phyloP scores from a whole-genome alignment of 2,113 vertebrate genomes.

The Erythrolamprus reginae region DNA sequence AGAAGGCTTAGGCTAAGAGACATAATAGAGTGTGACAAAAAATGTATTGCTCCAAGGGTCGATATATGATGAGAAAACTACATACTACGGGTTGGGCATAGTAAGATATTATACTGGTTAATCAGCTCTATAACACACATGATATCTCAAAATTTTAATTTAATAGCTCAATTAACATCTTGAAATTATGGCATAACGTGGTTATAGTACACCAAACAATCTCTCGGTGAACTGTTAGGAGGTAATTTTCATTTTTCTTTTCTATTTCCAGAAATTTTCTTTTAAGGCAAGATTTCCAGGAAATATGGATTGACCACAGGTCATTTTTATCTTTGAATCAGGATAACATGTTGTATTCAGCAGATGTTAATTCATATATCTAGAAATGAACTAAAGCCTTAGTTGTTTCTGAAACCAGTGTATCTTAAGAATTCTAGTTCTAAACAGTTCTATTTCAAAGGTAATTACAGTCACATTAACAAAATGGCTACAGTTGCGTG shows the following conservation, averaged over 20 bases:
- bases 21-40: not conserved
- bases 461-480: not conserved
- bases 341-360: not conserved
- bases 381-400: not conserved
- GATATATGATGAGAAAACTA: not conserved
- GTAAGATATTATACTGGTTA: not conserved
- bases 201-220: not conserved
- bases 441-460: not conserved
- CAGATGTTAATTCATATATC: not conserved
- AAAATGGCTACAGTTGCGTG: not conserved
- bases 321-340: not conserved
- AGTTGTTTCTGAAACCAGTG: not conserved
- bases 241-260: not conserved
- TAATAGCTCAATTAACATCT: not conserved
- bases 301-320: not conserved
- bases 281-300: not conserved
- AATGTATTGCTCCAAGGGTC: not conserved
- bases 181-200: not conserved
- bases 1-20: not conserved
- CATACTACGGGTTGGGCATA: not conserved
- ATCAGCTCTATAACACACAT: not conserved
- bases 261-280: not conserved
- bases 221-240: not conserved
- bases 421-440: not conserved
- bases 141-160: not conserved